A percentile compares a stretch with the other conserved stretches of the same genome.
phyloP scores from a whole-genome alignment of 2,797 vertebrate genomes.

The Sitta carolinensis region DNA sequence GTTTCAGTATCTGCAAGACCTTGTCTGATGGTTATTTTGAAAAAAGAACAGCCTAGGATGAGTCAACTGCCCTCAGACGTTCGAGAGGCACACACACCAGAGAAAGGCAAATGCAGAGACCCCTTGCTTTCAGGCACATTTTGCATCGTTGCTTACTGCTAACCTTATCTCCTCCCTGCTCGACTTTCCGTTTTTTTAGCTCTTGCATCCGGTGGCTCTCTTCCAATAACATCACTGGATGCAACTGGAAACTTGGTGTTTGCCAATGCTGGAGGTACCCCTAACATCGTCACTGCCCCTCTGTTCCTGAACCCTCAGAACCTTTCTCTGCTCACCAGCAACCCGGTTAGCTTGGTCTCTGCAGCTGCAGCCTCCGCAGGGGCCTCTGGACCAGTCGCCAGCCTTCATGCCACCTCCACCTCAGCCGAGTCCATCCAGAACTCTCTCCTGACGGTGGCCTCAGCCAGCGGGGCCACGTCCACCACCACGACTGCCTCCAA shows the following conservation, averaged over 20 bases:
- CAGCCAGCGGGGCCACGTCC: conserved; percentile 84
- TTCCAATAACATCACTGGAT: conserved; percentile 97
- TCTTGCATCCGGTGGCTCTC: conserved; percentile 92
- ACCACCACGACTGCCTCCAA: conserved; percentile 98
- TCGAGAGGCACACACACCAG: accelerated
- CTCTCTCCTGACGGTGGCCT: conserved; percentile 85
- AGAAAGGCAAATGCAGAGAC: not conserved
- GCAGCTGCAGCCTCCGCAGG: conserved; percentile 82
- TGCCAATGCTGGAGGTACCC: conserved; percentile 86
- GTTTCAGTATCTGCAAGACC: not conserved
- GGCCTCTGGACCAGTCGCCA: conserved; percentile 82
- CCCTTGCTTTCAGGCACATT: not conserved
- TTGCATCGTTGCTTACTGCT: not conserved
- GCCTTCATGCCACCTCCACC: conserved; percentile 88
- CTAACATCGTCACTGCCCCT: conserved; percentile 94
- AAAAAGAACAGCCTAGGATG: not conserved
- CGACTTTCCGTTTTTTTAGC: conserved; percentile 76
- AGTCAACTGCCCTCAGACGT: not conserved
- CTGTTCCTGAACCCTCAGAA: conserved; percentile 98
- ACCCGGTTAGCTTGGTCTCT: conserved; percentile 96
- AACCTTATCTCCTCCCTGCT: conserved; percentile 42
- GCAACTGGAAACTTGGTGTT: conserved; percentile 93
- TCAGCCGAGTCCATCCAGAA: conserved; percentile 86
- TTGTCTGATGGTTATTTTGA: not conserved
- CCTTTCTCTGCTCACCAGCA: conserved; percentile 98